A percentile compares a stretch with the other conserved stretches of the same genome.
Conservation (phyloP, 1,140 invertebrate species). For the Propsilocerus akamusi region DNA sequence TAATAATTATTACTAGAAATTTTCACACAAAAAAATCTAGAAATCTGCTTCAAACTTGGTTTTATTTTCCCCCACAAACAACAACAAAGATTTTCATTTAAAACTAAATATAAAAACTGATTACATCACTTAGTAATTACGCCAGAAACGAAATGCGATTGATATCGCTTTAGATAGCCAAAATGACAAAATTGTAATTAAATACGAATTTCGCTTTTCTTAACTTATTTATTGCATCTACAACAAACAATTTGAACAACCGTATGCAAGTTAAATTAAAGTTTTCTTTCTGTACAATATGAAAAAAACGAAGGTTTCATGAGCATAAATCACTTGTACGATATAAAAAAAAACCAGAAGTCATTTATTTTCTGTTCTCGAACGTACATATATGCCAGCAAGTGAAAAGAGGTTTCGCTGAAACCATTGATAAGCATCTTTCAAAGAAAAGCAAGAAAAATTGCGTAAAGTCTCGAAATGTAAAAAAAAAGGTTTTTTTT, state of each 20-base stretch:
- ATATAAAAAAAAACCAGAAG: slow-evolving; percentile 12
- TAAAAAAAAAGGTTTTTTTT: no score
- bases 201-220: background rate
- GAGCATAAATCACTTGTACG: slow-evolving; percentile 1
- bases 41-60: background rate
- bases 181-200: no score
- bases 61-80: background rate
- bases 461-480: no score
- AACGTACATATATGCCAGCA: no score
- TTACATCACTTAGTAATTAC: background rate
- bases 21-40: background rate
- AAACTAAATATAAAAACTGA: background rate
- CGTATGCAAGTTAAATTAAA: background rate
- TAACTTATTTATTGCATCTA: background rate
- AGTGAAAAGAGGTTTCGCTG: no score
- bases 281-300: background rate
- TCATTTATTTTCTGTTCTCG: slow-evolving; percentile 27
- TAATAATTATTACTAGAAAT: background rate
- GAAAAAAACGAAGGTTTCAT: background rate
- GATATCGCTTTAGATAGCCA: no score
- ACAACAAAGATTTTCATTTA: background rate
- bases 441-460: no score
- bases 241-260: background rate
- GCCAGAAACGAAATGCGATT: background rate
- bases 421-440: no score